phyloP scores from a whole-genome alignment of 2,113 vertebrate genomes.

The Cnemophilus loriae region DNA sequence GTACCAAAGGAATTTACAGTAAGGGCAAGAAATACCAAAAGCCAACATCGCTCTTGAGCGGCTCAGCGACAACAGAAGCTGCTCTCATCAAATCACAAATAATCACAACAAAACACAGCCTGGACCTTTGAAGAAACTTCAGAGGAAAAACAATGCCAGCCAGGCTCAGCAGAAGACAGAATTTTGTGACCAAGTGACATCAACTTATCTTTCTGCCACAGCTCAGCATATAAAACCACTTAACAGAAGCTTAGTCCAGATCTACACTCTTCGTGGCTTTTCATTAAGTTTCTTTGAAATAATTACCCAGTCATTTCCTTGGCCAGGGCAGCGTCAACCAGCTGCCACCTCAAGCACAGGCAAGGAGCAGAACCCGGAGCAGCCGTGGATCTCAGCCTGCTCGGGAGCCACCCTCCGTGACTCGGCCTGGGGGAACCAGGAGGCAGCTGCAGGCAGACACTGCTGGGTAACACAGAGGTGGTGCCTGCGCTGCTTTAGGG shows the following conservation, averaged over 20 bases:
- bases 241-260: background rate
- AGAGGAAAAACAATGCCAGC: background rate
- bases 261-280: background rate
- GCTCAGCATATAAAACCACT: background rate
- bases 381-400: background rate
- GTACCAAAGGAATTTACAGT: background rate
- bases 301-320: background rate
- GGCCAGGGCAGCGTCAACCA: background rate
- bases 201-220: background rate
- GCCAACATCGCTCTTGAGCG: background rate
- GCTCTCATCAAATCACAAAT: background rate
- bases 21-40: background rate
- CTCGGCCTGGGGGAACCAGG: background rate
- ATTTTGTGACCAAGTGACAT: background rate
- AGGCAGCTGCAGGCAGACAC: background rate
- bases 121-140: background rate
- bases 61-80: background rate
- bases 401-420: accelerated
- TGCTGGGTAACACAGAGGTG: accelerated
- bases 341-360: background rate
- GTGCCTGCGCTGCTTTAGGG: background rate
- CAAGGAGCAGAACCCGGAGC: background rate
- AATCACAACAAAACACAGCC: background rate
- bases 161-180: background rate
- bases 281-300: slow-evolving; percentile 44